Conservation (phyloP, 2,797 vertebrate genomes). For the Zalophus californianus region DNA sequence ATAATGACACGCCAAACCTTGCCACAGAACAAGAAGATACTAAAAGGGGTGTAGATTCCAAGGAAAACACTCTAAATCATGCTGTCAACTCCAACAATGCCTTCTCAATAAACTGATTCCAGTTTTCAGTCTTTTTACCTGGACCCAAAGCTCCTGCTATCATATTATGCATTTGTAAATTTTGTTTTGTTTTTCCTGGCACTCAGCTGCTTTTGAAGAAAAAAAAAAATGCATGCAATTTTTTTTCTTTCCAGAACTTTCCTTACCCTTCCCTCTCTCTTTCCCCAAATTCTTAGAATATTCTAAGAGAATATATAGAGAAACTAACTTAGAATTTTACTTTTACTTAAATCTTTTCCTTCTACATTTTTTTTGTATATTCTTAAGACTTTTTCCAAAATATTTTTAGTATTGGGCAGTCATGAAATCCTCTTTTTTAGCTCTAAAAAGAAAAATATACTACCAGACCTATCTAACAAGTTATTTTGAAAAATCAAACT, state of each 20-base stretch:
- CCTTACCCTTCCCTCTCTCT: not conserved
- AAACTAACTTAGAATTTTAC: not conserved
- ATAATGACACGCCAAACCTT: not conserved
- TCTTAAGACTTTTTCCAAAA: not conserved
- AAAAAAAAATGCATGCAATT: not conserved
- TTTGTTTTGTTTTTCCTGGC: not conserved
- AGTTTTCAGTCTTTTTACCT: not conserved
- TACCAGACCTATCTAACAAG: not conserved
- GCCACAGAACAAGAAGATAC: not conserved
- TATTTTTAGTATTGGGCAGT: not conserved
- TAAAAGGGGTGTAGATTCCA: not conserved
- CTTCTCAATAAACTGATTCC: not conserved
- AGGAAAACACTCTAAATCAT: not conserved
- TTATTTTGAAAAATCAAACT: constrained; percentile 9
- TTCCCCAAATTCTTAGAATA: not conserved
- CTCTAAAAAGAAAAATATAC: constrained; percentile 9
- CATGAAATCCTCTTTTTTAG: not conserved
- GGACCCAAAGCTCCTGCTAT: not conserved
- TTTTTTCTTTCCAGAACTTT: not conserved
- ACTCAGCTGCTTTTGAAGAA: not conserved
- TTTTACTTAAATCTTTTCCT: constrained; percentile 3
- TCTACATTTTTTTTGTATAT: not conserved
- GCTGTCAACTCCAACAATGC: not conserved
- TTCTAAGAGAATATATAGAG: not conserved
- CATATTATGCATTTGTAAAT: not conserved